These are phyloP conservation scores for Drosophila cognata DNA, from an alignment of 2,888 invertebrate species.

Conservation along the genomic window DNA sequence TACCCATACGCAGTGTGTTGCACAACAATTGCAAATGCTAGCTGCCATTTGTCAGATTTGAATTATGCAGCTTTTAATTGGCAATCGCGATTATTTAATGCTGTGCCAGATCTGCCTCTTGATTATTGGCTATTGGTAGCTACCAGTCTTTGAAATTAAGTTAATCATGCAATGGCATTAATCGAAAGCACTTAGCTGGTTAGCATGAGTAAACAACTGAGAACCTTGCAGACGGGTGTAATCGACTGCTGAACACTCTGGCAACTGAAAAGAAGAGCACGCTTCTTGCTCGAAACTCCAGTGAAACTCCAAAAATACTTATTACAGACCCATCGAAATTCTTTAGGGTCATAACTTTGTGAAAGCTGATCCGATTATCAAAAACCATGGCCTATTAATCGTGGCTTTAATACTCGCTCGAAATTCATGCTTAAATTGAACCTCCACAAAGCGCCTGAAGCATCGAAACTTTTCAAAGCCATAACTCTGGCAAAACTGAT, in stretches of 20 bases:
- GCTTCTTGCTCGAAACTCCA: background rate
- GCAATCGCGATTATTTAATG: constrained; percentile 17
- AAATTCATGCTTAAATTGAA: background rate
- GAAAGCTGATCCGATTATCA: background rate
- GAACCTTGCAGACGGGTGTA: background rate
- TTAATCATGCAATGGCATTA: background rate
- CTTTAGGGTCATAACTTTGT: background rate
- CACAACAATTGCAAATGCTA: constrained; percentile 35
- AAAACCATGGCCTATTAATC: background rate
- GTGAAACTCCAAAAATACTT: background rate
- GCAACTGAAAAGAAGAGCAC: background rate
- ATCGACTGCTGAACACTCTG: background rate
- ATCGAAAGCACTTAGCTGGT: background rate
- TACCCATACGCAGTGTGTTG: constrained; percentile 60
- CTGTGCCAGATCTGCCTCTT: constrained; percentile 2
- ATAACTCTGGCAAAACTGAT: background rate
- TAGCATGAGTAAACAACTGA: background rate
- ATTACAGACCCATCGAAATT: background rate
- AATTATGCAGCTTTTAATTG: constrained; percentile 37
- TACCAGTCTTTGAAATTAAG: background rate
- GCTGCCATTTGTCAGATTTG: constrained; percentile 6
- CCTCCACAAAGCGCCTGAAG: background rate
- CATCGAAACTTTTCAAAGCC: background rate
- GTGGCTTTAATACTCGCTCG: background rate
- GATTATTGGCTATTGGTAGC: constrained; percentile 1